Percentiles rank a stretch among this genome's conserved stretches.
Evolutionary conservation across 2,888 invertebrate genomes (phyloP).

Genomic region (Phymatocera aterrima): DNA sequence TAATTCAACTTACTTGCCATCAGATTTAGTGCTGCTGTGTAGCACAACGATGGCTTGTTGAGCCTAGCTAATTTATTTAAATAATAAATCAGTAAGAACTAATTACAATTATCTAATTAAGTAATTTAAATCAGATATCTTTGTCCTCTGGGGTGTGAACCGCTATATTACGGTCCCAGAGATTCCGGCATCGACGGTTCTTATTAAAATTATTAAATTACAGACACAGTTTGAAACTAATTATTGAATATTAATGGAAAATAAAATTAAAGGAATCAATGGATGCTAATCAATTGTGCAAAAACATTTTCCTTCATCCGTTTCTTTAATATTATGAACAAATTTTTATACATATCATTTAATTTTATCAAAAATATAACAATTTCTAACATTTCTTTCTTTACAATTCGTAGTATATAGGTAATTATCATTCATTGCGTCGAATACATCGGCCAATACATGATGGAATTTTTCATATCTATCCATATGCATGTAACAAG

Average conservation of each 20-base stretch:
- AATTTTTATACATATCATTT: background rate
- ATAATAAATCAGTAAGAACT: constrained; percentile 52
- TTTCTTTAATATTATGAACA: constrained; percentile 16
- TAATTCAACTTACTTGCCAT: constrained; percentile 45
- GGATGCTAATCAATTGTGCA: background rate
- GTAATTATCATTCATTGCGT: too few species aligned
- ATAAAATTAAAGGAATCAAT: constrained; percentile 36
- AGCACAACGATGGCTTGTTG: constrained; percentile 62
- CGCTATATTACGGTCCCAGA: background rate
- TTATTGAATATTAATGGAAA: constrained; percentile 47
- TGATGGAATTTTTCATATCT: constrained; percentile 5
- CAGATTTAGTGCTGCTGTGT: constrained; percentile 65
- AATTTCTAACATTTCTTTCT: background rate
- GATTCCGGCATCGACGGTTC: constrained; percentile 2
- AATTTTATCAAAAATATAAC: background rate
- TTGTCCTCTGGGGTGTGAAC: background rate
- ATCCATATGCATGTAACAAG: constrained; percentile 25
- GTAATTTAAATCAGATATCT: constrained; percentile 42
- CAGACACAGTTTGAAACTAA: constrained; percentile 44
- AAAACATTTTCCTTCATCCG: constrained; percentile 20
- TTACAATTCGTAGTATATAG: background rate
- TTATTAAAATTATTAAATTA: constrained; percentile 41
- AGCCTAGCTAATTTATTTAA: constrained; percentile 72
- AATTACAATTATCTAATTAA: constrained; percentile 32
- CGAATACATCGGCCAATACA: constrained; percentile 1